Evolutionary conservation across 1,140 invertebrate genomes (phyloP), one percentile per base, ranked within the genome.

Genomic region (Archivesica marissinica): DNA sequence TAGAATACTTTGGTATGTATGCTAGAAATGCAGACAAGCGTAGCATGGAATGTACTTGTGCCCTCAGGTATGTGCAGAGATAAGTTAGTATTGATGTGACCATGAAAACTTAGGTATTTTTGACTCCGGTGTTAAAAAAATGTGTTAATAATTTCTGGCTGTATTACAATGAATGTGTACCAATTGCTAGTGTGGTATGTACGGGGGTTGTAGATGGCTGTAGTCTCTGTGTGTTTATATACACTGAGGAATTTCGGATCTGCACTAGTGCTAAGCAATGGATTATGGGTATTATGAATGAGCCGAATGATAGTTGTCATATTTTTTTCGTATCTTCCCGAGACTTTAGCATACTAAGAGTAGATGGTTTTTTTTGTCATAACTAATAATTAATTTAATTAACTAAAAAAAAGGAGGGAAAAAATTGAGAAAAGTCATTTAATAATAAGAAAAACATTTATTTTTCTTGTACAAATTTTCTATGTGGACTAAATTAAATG

Each of bases 21-120:
- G 68, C 17, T 25, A 72, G 23, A 44, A 25, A 72, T 72, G 41
- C 41, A 44, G 7, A 50, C 68, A 50, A 72, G 68, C 68, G 41
- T 72, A 72, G 25, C 50, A 41, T 33, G 41, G 68, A 72, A 72
- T 72, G 68, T 72, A 50, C 11, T 72, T 47, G 50, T 72, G 28
- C 25, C 68, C 68, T 25, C 11, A 72, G 68, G 68, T 30, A 72
- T 72, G 39, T 30, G 15, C 25, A 20, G 2, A 50, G 41, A 72
- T 47, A 47, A 28, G 41, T 47, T 28, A 30, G 33, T 72, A 4
- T 33, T 11, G 68, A 72, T 50, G 41, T 72, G n/a, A 72, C 68
- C 6, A 15, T 72, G 41, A 72, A 41, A 72, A 72, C 9, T 72
- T 28, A 47, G 64, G 35, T 47, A 47, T 72, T 28, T 72, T 33